Evolutionary conservation across 2,888 invertebrate species (phyloP).

Genomic region (Lasioglossum morio): DNA sequence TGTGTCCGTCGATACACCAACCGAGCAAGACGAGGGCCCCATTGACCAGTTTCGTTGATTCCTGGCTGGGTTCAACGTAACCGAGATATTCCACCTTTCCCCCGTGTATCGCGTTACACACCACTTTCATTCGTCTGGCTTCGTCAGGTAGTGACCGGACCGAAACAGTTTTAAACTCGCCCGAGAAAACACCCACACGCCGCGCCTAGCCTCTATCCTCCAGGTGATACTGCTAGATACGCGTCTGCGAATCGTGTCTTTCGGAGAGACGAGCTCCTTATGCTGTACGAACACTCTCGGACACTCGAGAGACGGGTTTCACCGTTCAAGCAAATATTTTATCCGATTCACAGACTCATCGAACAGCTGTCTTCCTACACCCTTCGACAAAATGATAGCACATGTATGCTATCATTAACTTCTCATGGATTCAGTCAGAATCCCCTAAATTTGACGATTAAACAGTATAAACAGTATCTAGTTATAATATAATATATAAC

Average conservation of each 20-base stretch:
- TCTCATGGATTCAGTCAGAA: no score
- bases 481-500: no score
- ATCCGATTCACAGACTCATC: no score
- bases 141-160: constrained; percentile 58
- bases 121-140: constrained; percentile 64
- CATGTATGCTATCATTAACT: no score
- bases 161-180: constrained; percentile 55
- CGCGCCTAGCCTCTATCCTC: not conserved
- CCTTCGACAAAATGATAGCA: no score
- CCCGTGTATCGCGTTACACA: constrained; percentile 61
- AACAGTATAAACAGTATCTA: no score
- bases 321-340: not conserved
- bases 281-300: not conserved
- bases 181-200: constrained; percentile 38
- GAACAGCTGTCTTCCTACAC: no score
- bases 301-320: not conserved
- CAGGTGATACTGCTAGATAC: not conserved
- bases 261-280: not conserved
- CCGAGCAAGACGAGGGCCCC: constrained; percentile 17
- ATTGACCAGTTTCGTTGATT: constrained; percentile 53
- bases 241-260: not conserved
- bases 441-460: no score
- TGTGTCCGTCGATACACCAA: constrained; percentile 10
- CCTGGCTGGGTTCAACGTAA: constrained; percentile 52
- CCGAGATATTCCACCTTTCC: constrained; percentile 63